Evolutionary conservation across 2,797 vertebrate species (phyloP).

Genomic region (Telmatherina bonti): DNA sequence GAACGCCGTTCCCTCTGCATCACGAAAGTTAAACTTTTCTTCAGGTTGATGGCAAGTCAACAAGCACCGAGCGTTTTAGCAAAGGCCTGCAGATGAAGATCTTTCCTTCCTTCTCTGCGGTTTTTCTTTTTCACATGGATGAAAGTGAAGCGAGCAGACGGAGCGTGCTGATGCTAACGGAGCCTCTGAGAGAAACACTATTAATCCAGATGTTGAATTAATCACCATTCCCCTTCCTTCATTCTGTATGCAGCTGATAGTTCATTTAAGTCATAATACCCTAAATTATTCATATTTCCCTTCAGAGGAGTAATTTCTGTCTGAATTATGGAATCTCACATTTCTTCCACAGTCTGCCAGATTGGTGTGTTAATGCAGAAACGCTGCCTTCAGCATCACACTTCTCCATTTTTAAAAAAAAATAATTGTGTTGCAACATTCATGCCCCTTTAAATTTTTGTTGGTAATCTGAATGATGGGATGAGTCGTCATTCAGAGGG

Average conservation of each 20-base stretch:
- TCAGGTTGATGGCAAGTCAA: conserved; percentile 40
- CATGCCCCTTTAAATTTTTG: conserved; percentile 32
- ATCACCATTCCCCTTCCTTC: conserved; percentile 73
- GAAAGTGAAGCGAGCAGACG: conserved; percentile 49
- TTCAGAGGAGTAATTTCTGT: conserved; percentile 80
- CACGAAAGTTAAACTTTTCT: conserved; percentile 56
- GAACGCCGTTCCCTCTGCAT: conserved; percentile 37
- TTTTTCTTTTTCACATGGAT: conserved; percentile 30
- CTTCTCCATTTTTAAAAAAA: conserved; percentile 1
- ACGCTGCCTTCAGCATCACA: conserved; percentile 46
- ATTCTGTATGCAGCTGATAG: conserved; percentile 67
- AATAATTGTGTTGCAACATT: conserved; percentile 24
- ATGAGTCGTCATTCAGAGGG: conserved; percentile 47
- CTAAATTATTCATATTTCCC: conserved; percentile 85
- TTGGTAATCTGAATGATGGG: conserved; percentile 37
- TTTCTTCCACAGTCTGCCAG: conserved; percentile 68
- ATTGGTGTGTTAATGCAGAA: conserved; percentile 70
- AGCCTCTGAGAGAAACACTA: conserved; percentile 65
- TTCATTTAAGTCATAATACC: conserved; percentile 85
- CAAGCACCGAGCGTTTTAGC: conserved; percentile 44
- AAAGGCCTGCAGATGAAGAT: conserved; percentile 34
- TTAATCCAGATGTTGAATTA: conserved; percentile 84
- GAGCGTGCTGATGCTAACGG: conserved; percentile 57
- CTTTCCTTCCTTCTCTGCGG: conserved; percentile 28
- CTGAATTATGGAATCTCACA: conserved; percentile 85